These are phyloP conservation scores for Porites rus DNA, from an alignment of 92 coral and sea anemone genomes.

Conservation along the genomic window DNA sequence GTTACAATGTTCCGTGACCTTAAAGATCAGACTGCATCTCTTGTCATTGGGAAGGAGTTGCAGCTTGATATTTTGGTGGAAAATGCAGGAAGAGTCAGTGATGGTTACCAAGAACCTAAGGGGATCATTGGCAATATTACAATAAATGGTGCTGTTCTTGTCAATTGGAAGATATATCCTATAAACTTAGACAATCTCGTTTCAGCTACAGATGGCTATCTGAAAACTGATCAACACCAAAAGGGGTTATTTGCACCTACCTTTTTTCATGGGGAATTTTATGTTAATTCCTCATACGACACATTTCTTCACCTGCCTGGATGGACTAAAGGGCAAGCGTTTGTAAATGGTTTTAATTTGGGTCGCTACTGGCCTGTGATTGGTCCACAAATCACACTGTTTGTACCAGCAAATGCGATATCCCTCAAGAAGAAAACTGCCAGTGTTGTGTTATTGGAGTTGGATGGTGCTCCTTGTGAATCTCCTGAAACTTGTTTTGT, in stretches of 20 bases:
- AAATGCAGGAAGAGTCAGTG: constrained; percentile 81
- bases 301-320: constrained; percentile 82
- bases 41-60: constrained; percentile 59
- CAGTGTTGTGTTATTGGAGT: constrained; percentile 74
- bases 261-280: constrained; percentile 77
- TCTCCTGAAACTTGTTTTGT: constrained; percentile 80
- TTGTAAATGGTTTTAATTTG: constrained; percentile 85
- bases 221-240: neutral
- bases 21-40: constrained; percentile 51
- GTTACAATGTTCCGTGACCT: constrained; percentile 73
- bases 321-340: constrained; percentile 94
- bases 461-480: constrained; percentile 92
- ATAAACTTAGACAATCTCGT: constrained; percentile 68
- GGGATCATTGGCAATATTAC: constrained; percentile 93
- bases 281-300: constrained; percentile 70
- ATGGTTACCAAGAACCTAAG: constrained; percentile 84
- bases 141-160: constrained; percentile 54
- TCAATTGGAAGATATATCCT: constrained; percentile 90
- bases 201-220: neutral
- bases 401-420: constrained; percentile 90
- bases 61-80: constrained; percentile 90
- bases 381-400: constrained; percentile 92
- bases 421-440: constrained; percentile 68
- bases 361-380: constrained; percentile 96
- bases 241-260: constrained; percentile 64